Conservation (phyloP, 2,113 vertebrate species). For the Eptesicus fuscus region DNA sequence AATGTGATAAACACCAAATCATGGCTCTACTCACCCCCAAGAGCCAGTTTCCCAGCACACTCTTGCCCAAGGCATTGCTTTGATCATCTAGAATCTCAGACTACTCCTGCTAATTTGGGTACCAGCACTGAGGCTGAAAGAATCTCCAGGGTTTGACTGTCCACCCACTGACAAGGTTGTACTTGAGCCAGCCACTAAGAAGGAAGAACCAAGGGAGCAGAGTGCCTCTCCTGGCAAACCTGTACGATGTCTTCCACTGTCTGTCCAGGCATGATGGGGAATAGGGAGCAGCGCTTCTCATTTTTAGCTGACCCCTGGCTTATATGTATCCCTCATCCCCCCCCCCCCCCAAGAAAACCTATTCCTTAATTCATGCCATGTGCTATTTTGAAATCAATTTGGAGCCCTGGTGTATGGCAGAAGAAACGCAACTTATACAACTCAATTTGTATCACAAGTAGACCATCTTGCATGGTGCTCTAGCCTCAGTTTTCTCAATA, state of each 20-base stretch:
- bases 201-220: not conserved
- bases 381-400: not conserved
- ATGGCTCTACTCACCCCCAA: not conserved
- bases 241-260: no score
- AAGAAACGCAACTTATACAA: not conserved
- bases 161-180: not conserved
- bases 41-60: not conserved
- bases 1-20: not conserved
- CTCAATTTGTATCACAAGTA: not conserved
- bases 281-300: not conserved
- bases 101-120: not conserved
- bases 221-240: not conserved
- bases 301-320: not conserved
- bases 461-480: accelerated
- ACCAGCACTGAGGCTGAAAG: not conserved
- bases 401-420: not conserved
- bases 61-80: not conserved
- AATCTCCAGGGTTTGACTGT: not conserved
- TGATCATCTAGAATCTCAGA: not conserved
- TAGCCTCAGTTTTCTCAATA: not conserved
- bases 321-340: not conserved
- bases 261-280: no score
- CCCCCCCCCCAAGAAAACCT: not conserved
- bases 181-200: not conserved
- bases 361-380: not conserved